Evolutionary conservation across 37 sponge, comb jelly and placozoan genomes (phyloP).

Genomic region (Tethya wilhelma): DNA sequence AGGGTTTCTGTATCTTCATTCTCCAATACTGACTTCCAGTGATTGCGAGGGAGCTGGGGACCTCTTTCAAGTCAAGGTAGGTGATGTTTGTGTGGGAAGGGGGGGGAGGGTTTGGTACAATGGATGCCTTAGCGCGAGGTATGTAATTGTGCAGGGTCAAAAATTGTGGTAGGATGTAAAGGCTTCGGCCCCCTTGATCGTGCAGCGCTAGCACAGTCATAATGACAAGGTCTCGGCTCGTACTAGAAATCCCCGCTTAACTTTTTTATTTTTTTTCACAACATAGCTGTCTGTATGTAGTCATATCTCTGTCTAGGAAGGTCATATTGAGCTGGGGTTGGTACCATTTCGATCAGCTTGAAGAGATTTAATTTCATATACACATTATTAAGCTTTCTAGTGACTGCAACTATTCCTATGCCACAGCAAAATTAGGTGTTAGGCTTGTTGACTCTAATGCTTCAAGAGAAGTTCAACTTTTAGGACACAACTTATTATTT

Average conservation of each 20-base stretch:
- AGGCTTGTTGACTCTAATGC: not conserved
- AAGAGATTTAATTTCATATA: no score
- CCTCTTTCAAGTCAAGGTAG: conserved; percentile 65
- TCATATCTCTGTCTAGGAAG: no score
- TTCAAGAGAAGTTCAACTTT: not conserved
- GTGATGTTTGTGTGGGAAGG: not conserved
- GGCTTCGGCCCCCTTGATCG: no score
- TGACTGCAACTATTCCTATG: not conserved
- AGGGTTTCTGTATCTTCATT: conserved; percentile 72
- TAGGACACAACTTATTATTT: no score
- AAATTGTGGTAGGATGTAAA: no score
- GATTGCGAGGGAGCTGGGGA: conserved; percentile 95
- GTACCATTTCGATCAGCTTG: no score
- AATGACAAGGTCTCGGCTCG: no score
- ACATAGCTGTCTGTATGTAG: conserved; percentile 3
- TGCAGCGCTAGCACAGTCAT: no score
- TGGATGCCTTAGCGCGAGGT: not conserved
- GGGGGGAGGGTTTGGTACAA: not conserved
- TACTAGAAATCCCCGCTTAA: no score
- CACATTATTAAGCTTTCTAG: no score
- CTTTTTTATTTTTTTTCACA: not conserved
- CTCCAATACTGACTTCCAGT: conserved; percentile 87
- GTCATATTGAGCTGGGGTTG: no score
- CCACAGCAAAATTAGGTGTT: not conserved
- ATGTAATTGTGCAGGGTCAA: no score